phyloP scores from a whole-genome alignment of 2,888 invertebrate genomes.

The Cecidostiba fungosa region DNA sequence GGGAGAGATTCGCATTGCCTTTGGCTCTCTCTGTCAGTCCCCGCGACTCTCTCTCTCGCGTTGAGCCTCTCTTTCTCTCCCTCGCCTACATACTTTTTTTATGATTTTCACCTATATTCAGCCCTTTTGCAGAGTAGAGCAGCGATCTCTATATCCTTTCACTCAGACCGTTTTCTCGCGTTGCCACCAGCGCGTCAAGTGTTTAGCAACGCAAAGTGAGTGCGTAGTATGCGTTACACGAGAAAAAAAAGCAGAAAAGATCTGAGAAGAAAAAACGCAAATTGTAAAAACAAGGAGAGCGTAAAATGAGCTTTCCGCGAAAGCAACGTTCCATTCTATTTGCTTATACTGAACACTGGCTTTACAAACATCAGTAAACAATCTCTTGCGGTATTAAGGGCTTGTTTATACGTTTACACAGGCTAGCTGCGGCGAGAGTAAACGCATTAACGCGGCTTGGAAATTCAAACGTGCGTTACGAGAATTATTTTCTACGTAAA shows the following conservation, averaged over 20 bases:
- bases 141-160: not conserved
- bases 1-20: conserved; percentile 40
- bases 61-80: not conserved
- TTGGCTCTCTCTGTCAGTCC: conserved; percentile 33
- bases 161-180: not conserved
- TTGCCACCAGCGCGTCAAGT: not conserved
- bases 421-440: not conserved
- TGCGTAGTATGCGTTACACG: not conserved
- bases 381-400: not conserved
- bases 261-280: not conserved
- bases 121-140: not conserved
- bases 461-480: not conserved
- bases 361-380: conserved; percentile 26
- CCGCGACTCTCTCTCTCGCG: not conserved
- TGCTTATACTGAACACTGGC: not conserved
- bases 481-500: not conserved
- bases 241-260: not conserved
- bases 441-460: not conserved
- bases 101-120: not conserved
- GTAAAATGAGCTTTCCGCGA: not conserved
- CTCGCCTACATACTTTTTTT: not conserved
- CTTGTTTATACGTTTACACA: not conserved
- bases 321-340: not conserved
- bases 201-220: not conserved
- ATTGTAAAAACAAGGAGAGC: conserved; percentile 13